These are phyloP conservation scores for Macrosiphum euphorbiae DNA, from an alignment of 2,888 invertebrate genomes.

Conservation along the genomic window DNA sequence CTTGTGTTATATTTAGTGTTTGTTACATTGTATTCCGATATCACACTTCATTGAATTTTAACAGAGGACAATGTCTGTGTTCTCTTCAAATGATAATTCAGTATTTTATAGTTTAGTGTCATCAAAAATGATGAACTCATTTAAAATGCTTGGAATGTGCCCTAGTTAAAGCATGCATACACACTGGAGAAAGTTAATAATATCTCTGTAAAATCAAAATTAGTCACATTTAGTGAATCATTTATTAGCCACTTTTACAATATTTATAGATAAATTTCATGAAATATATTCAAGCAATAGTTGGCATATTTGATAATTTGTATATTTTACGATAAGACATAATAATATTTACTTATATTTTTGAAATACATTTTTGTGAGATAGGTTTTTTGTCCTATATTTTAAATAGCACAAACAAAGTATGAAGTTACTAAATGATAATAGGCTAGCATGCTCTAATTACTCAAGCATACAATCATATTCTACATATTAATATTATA, in stretches of 20 bases:
- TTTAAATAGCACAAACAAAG: not conserved
- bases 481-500: not conserved
- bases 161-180: not conserved
- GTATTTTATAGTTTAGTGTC: not conserved
- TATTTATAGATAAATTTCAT: not conserved
- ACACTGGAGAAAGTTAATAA: not conserved
- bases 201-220: not conserved
- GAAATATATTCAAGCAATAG: not conserved
- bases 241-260: not conserved
- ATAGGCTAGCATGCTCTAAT: not conserved
- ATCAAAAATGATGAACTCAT: not conserved
- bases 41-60: not conserved
- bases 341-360: not conserved
- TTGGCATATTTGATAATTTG: not conserved
- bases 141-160: conserved; percentile 25
- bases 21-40: not conserved
- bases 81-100: not conserved
- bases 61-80: not conserved
- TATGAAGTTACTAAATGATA: not conserved
- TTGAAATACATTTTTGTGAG: not conserved
- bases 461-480: not conserved
- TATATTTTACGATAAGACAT: not conserved
- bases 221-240: not conserved
- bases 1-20: not conserved
- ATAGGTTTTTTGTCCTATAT: not conserved